These are phyloP conservation scores for Drosophila pandora DNA, from an alignment of 1,140 invertebrate species.

Conservation along the genomic window DNA sequence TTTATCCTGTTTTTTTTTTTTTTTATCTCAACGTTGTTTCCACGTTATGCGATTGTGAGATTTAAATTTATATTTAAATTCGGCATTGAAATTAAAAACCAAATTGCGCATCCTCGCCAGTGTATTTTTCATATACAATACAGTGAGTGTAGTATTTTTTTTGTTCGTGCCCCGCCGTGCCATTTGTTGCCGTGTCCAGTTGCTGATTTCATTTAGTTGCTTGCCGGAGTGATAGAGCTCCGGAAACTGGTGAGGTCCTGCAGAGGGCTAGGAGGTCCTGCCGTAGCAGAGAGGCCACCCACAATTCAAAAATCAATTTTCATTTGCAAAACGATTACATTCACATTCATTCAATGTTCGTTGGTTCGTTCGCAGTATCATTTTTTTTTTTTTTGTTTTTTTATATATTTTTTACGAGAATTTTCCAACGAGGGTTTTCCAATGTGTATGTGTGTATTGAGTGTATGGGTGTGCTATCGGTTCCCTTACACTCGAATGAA, in stretches of 20 bases:
- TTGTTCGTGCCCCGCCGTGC: slow-evolving; percentile 5
- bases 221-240: slow-evolving; percentile 60
- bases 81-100: slow-evolving; percentile 71
- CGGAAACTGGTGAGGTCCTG: slow-evolving; percentile 25
- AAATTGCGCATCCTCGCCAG: slow-evolving; percentile 56
- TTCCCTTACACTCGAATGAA: slow-evolving; percentile 82
- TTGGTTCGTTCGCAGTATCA: slow-evolving; percentile 68
- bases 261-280: neutral
- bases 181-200: slow-evolving; percentile 50
- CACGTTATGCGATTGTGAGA: slow-evolving; percentile 31
- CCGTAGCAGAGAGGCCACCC: slow-evolving; percentile 36
- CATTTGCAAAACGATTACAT: slow-evolving; percentile 82
- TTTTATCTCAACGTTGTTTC: slow-evolving; percentile 4
- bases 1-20: slow-evolving; percentile 4
- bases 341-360: slow-evolving; percentile 81
- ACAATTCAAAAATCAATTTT: slow-evolving; percentile 83
- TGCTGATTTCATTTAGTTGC: slow-evolving; percentile 78
- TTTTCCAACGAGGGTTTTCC: slow-evolving; percentile 25
- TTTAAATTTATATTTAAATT: slow-evolving; percentile 77
- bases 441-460: slow-evolving; percentile 40
- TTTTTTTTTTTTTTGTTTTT: slow-evolving; percentile 9
- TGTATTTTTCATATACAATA: neutral
- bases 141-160: neutral
- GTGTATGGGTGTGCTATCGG: slow-evolving; percentile 70
- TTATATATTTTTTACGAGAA: slow-evolving; percentile 21